These are phyloP conservation scores for Rattus rattus DNA, from an alignment of 2,113 vertebrate species.

Conservation along the genomic window DNA sequence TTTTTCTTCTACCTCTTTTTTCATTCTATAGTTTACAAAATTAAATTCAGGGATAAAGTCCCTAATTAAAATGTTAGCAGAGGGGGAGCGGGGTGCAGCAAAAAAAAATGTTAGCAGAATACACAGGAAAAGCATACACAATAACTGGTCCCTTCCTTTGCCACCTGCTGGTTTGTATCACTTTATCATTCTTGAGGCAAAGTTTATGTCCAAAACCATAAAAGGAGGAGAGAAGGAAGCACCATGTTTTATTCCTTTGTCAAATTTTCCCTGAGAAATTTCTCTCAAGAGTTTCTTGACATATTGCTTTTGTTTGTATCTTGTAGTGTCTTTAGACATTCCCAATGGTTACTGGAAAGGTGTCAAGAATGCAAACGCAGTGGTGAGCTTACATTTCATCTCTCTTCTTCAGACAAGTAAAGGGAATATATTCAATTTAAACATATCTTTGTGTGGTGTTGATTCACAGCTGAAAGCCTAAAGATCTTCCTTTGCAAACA, in stretches of 20 bases:
- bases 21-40: not conserved
- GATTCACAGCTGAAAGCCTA: not conserved
- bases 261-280: not conserved
- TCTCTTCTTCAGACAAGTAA: not conserved
- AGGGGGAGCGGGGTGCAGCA: too few species aligned
- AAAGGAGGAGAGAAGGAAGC: not conserved
- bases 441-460: not conserved
- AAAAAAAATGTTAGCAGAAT: too few species aligned
- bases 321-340: not conserved
- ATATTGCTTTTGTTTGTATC: not conserved
- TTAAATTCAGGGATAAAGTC: not conserved
- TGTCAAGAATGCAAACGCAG: not conserved
- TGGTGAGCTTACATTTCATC: not conserved
- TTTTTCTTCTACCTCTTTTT: not conserved
- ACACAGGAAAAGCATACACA: not conserved
- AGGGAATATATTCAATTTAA: not conserved
- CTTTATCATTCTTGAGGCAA: constrained; percentile 6
- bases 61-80: too few species aligned
- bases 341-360: not conserved
- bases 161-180: not conserved
- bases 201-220: not conserved
- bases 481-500: not conserved
- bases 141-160: not conserved
- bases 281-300: not conserved
- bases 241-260: not conserved